Percentiles rank a stretch among this genome's conserved stretches.
Conservation (phyloP, 2,797 vertebrate species). For the Galagoides demidoff region DNA sequence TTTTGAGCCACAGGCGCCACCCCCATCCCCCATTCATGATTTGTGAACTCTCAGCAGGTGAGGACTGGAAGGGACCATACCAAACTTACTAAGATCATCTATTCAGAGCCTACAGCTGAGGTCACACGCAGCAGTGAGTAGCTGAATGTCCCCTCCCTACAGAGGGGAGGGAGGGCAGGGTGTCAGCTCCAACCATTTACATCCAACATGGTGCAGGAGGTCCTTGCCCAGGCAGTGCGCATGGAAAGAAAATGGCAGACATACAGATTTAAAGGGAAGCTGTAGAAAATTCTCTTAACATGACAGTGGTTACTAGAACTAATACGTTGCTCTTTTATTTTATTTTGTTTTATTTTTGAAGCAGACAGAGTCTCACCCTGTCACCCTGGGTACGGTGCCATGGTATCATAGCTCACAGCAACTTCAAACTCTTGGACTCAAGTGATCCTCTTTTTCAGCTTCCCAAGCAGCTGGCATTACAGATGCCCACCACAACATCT, state of each 20-base stretch:
- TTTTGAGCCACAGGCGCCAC: no score
- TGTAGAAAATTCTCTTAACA: neutral
- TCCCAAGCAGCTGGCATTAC: no score
- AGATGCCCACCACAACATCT: no score
- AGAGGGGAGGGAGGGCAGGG: accelerated
- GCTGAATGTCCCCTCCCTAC: accelerated
- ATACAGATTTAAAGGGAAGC: neutral
- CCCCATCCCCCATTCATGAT: no score
- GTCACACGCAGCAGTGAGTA: neutral
- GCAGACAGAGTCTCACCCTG: no score
- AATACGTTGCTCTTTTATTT: neutral
- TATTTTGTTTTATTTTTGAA: no score
- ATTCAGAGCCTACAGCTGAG: accelerated
- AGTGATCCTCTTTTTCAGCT: no score
- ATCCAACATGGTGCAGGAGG: accelerated
- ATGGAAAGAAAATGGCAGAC: neutral
- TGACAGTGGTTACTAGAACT: neutral
- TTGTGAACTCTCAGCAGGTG: neutral
- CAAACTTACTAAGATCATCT: accelerated
- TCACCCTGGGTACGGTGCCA: no score
- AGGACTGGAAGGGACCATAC: neutral
- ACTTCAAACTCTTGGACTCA: no score
- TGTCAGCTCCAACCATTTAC: accelerated
- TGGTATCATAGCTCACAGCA: no score
- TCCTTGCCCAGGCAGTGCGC: neutral